phyloP scores from a whole-genome alignment of 2,888 invertebrate species.

The Vanessa cardui region DNA sequence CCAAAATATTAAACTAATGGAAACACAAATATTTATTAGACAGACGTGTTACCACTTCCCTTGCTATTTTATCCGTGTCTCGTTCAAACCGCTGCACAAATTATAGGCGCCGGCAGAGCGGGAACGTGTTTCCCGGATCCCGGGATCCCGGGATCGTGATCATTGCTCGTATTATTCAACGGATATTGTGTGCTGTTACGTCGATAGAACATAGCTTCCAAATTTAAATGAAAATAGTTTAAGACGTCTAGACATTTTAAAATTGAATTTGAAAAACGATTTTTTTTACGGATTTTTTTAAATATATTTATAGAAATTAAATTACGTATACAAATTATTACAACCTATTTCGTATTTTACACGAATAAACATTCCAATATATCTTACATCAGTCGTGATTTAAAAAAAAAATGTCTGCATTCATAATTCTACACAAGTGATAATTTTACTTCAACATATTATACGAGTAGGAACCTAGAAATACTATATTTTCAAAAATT shows the following conservation, averaged over 20 bases:
- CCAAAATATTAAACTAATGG: background rate
- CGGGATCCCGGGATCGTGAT: slow-evolving; percentile 41
- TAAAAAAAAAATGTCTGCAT: too few relatives aligned
- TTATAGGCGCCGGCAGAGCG: slow-evolving; percentile 42
- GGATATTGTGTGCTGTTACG: slow-evolving; percentile 34
- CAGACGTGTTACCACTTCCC: slow-evolving; percentile 12
- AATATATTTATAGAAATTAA: too few relatives aligned
- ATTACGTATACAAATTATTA: too few relatives aligned
- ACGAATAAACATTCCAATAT: too few relatives aligned
- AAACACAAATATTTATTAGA: background rate
- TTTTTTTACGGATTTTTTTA: too few relatives aligned
- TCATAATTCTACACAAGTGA: too few relatives aligned
- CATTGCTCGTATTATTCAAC: slow-evolving; percentile 37
- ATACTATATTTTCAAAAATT: too few relatives aligned
- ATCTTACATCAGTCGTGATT: too few relatives aligned
- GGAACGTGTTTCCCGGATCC: slow-evolving; percentile 47
- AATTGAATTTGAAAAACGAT: background rate
- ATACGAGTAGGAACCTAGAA: too few relatives aligned
- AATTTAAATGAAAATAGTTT: background rate
- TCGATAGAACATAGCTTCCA: slow-evolving; percentile 13
- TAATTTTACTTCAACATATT: too few relatives aligned
- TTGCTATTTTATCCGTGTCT: slow-evolving; percentile 1
- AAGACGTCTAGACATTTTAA: slow-evolving; percentile 7
- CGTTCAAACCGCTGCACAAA: slow-evolving; percentile 43
- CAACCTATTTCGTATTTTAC: too few relatives aligned